Percentiles rank a stretch among this genome's conserved stretches.
phyloP scores from a whole-genome alignment of 1,140 invertebrate species.

The Colletes gigas region DNA sequence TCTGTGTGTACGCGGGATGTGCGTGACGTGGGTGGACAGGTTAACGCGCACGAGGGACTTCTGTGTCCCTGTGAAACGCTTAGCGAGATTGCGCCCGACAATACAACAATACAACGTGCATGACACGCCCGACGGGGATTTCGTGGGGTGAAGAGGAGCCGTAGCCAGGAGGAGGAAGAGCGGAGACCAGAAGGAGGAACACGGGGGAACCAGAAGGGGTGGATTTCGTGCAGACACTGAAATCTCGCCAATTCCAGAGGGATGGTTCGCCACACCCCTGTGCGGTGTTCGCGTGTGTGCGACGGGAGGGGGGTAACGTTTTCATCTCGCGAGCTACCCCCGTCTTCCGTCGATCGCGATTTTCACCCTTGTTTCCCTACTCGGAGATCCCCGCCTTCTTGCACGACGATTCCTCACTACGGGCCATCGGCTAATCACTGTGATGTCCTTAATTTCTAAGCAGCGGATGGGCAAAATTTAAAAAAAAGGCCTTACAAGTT shows the following conservation, averaged over 20 bases:
- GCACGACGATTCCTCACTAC: not conserved
- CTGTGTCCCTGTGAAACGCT: slow-evolving; percentile 78
- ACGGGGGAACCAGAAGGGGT: slow-evolving; percentile 45
- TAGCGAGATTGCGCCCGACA: slow-evolving; percentile 81
- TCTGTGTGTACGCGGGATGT: slow-evolving; percentile 49
- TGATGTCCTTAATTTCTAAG: no score
- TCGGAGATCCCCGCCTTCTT: not conserved
- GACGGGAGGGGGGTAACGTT: slow-evolving; percentile 25
- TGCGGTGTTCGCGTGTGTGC: slow-evolving; percentile 8
- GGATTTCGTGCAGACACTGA: slow-evolving; percentile 75
- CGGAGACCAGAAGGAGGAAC: slow-evolving; percentile 35
- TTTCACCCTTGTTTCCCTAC: slow-evolving; percentile 36
- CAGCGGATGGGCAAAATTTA: no score
- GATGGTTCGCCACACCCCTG: slow-evolving; percentile 64
- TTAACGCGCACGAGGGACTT: slow-evolving; percentile 71
- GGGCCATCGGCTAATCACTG: slow-evolving; percentile 34
- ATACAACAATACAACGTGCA: slow-evolving; percentile 80
- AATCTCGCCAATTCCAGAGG: slow-evolving; percentile 80
- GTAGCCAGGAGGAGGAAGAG: slow-evolving; percentile 48
- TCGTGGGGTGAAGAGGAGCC: slow-evolving; percentile 51
- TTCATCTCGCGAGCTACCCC: slow-evolving; percentile 23
- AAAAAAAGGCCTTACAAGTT: no score
- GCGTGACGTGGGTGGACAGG: slow-evolving; percentile 77
- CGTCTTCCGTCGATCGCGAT: slow-evolving; percentile 14
- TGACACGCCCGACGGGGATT: slow-evolving; percentile 79